Evolutionary conservation across 2,797 vertebrate genomes (phyloP), one percentile per base, ranked within the genome.

Genomic region (Notamacropus eugenii): DNA sequence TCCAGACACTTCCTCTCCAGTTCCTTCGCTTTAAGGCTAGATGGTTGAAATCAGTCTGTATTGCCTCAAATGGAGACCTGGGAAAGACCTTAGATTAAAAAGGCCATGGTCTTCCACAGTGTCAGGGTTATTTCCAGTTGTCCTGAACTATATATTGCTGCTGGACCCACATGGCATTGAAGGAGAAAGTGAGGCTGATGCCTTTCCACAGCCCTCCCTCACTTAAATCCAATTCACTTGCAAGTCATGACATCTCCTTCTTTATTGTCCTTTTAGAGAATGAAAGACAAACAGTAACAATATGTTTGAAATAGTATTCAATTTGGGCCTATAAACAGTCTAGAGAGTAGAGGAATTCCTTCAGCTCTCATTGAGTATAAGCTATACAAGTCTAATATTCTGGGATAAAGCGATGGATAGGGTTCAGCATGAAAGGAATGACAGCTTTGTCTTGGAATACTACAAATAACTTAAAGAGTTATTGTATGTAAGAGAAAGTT

Each of bases 381-480:
- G 0, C 11, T 29, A 90, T 55, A 91, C 8, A n/a, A 50, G 57
- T 74, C 31, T 27, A 87, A 54, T 3, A 52, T 74, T 94, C 82
- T 93, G 96, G 16, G 93, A 94, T 31, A 95, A 50, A 54, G 74
- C 93, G 46, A 95, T 93, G 24, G 90, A 55, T 14, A 54, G 6
- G 19, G 29, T 0, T 92, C 14, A 93, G 3, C 4, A 55, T 67
- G 95, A 91, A 95, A 95, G 27, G 55, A 87, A 87, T 74, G 1
- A 50, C 40, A n/a, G 5, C 9, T 90, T 55, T 96, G 16, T 62
- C 54, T 96, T 46, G n/a, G 82, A 91, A 50, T 67, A 93, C 91
- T 28, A 92, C 4, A 67, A n/a, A 24, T 55, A 93, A 31, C 0
- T n/a, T 91, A n/a, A n/a, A n/a, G n/a, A n/a, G n/a, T n/a, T n/a